phyloP scores from a whole-genome alignment of 2,888 invertebrate species.

The Ceraclea dissimilis region DNA sequence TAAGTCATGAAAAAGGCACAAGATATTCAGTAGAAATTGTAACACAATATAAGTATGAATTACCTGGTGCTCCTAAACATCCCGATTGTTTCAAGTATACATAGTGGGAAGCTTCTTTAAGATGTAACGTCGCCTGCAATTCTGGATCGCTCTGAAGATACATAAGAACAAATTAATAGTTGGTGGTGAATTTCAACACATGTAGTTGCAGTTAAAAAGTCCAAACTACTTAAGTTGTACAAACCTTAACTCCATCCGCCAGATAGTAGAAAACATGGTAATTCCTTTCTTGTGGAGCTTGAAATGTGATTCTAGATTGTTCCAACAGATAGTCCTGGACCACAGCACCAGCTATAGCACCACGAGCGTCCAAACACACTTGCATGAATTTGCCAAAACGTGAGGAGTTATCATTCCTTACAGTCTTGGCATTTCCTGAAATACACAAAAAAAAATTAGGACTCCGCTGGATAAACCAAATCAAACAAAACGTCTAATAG shows the following conservation, averaged over 20 bases:
- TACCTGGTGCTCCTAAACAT: slow-evolving; percentile 17
- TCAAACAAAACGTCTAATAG: not conserved
- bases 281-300: slow-evolving; percentile 79
- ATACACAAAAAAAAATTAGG: not conserved
- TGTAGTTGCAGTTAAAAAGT: no score
- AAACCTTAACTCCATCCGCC: slow-evolving; percentile 74
- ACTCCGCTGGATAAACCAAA: no score
- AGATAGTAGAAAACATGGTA: slow-evolving; percentile 91
- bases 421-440: slow-evolving; percentile 86
- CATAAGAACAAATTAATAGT: no score
- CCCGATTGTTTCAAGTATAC: slow-evolving; percentile 63
- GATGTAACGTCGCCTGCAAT: slow-evolving; percentile 62
- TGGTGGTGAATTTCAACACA: no score
- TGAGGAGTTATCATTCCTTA: slow-evolving; percentile 87
- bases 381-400: slow-evolving; percentile 95
- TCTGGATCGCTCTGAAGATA: slow-evolving; percentile 58
- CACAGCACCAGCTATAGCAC: slow-evolving; percentile 86
- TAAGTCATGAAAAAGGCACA: no score
- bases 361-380: slow-evolving; percentile 81
- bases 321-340: slow-evolving; percentile 87
- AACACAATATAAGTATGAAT: not conserved
- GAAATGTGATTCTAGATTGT: slow-evolving; percentile 84
- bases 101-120: slow-evolving; percentile 69
- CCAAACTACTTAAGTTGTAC: no score
- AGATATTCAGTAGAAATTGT: not conserved